Evolutionary conservation across 1,140 invertebrate genomes (phyloP).

Genomic region (Ylistrum balloti): DNA sequence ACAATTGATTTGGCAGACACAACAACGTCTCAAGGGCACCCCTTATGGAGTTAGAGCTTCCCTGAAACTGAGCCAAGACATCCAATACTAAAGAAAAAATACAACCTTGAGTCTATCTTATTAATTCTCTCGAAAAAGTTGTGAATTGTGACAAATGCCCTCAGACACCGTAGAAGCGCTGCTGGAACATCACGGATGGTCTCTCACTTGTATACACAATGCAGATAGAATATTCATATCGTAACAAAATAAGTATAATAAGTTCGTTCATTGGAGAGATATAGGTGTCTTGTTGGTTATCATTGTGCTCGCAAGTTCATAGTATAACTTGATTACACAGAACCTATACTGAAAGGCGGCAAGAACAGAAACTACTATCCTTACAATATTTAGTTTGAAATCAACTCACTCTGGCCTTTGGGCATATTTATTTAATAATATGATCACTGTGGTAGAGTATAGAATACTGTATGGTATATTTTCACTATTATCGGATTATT

Average conservation of each 20-base stretch:
- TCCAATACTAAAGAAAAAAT: neutral
- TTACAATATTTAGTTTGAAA: neutral
- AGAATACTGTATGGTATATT: neutral
- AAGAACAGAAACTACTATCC: neutral
- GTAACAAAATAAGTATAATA: neutral
- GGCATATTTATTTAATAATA: neutral
- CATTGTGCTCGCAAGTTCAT: neutral
- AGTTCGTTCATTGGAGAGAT: neutral
- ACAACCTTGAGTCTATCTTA: neutral
- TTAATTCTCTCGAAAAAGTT: neutral
- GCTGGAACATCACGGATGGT: neutral
- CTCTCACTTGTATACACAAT: neutral
- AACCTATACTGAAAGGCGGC: no score
- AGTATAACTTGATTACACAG: no score
- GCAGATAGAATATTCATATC: neutral
- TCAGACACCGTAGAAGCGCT: neutral
- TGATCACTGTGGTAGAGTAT: neutral
- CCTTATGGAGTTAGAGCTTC: neutral
- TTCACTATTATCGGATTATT: no score
- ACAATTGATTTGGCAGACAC: conserved; percentile 13
- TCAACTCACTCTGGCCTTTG: neutral
- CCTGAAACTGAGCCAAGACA: neutral
- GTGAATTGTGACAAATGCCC: neutral
- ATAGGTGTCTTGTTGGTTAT: neutral
- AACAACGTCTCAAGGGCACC: neutral